These are phyloP conservation scores for Agelastica alni DNA, from an alignment of 2,888 invertebrate genomes.

Conservation along the genomic window DNA sequence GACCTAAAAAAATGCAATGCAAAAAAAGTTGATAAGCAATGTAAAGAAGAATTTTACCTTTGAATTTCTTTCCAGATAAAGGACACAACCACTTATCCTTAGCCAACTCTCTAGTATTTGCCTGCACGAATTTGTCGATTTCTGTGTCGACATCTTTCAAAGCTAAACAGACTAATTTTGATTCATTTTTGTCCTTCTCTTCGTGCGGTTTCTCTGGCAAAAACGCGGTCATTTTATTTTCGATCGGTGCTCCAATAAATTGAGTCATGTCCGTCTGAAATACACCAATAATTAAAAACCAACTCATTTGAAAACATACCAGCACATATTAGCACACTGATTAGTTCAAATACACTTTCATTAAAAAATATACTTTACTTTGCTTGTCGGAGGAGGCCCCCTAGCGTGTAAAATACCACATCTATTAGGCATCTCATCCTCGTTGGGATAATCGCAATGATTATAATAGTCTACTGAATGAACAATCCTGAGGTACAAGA, in stretches of 20 bases:
- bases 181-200: constrained; percentile 66
- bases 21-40: no score
- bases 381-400: constrained; percentile 82
- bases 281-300: no score
- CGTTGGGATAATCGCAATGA: constrained; percentile 98
- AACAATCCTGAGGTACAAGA: constrained; percentile 93
- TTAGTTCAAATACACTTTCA: not conserved
- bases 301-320: not conserved
- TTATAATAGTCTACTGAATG: constrained; percentile 99
- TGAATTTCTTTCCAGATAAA: constrained; percentile 97
- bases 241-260: constrained; percentile 80
- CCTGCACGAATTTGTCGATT: constrained; percentile 92
- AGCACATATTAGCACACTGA: not conserved
- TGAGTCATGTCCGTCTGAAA: constrained; percentile 68
- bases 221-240: constrained; percentile 89
- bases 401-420: constrained; percentile 98
- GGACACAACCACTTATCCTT: constrained; percentile 99
- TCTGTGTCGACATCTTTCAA: constrained; percentile 66
- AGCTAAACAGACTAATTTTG: constrained; percentile 51
- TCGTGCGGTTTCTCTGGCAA: constrained; percentile 77
- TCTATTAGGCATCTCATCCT: constrained; percentile 99
- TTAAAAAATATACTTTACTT: constrained; percentile 50
- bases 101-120: constrained; percentile 94
- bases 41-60: constrained; percentile 56
- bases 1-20: constrained; percentile 60